phyloP scores from a whole-genome alignment of 1,140 invertebrate species.

The Heliconius nattereri region DNA sequence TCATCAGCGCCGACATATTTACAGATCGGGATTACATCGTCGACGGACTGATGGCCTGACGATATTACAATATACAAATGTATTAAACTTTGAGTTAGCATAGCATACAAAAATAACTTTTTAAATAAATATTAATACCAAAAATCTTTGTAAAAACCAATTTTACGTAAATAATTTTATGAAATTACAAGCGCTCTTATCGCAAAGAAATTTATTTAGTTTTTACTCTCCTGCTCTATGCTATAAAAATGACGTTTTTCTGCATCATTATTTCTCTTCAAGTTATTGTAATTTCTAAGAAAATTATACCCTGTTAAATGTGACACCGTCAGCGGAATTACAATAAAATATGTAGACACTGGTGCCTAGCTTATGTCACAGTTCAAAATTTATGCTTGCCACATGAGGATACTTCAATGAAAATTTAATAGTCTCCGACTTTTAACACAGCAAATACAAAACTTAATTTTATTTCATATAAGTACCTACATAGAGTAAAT shows the following conservation, averaged over 20 bases:
- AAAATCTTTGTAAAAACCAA: too few relatives aligned
- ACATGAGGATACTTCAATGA: background rate
- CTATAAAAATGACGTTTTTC: background rate
- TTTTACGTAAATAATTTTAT: too few relatives aligned
- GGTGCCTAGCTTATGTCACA: background rate
- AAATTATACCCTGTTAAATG: too few relatives aligned
- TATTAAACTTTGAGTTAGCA: background rate
- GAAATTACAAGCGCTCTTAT: too few relatives aligned
- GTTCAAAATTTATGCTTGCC: background rate
- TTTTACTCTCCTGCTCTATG: too few relatives aligned
- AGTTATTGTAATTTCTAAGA: too few relatives aligned
- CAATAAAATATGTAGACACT: background rate
- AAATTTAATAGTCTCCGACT: too few relatives aligned
- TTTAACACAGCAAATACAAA: too few relatives aligned
- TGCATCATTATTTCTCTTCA: too few relatives aligned
- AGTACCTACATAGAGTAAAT: too few relatives aligned
- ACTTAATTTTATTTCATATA: too few relatives aligned
- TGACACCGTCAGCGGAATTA: background rate
- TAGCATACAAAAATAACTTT: background rate
- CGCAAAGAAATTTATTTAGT: too few relatives aligned
- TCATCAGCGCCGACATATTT: slow-evolving; percentile 64
- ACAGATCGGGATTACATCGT: slow-evolving; percentile 45
- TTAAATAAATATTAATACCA: background rate
- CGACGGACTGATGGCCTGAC: slow-evolving; percentile 66
- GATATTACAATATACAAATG: slow-evolving; percentile 37